phyloP scores from a whole-genome alignment of 64 coral and sea anemone species.

The Hydrozoanthus tunicans region DNA sequence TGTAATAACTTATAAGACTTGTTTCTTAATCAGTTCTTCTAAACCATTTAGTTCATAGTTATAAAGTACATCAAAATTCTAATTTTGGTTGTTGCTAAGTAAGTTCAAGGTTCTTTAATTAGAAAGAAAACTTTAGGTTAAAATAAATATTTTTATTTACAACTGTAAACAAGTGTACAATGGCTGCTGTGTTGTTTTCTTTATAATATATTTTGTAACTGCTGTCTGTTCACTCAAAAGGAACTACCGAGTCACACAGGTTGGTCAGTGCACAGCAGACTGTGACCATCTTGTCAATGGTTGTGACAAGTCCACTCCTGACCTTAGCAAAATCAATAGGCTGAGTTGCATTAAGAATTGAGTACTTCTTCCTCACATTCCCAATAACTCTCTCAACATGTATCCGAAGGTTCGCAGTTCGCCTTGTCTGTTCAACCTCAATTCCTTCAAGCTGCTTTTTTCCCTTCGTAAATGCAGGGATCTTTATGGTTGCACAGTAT shows the following conservation, averaged over 20 bases:
- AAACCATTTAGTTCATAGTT: not conserved
- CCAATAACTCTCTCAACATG: slow-evolving; percentile 58
- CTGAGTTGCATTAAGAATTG: slow-evolving; percentile 55
- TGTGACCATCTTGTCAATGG: slow-evolving; percentile 66
- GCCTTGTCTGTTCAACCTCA: slow-evolving; percentile 52
- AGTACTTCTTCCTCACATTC: slow-evolving; percentile 55
- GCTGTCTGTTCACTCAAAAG: slow-evolving; percentile 19
- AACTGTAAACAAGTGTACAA: slow-evolving; percentile 16
- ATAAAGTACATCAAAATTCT: slow-evolving; percentile 17
- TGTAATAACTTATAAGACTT: not conserved
- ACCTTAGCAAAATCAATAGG: slow-evolving; percentile 57
- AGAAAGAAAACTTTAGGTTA: slow-evolving; percentile 1
- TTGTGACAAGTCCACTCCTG: slow-evolving; percentile 46
- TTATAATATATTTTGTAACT: slow-evolving; percentile 15
- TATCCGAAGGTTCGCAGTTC: slow-evolving; percentile 21
- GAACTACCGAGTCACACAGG: slow-evolving; percentile 66
- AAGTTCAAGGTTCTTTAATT: not conserved
- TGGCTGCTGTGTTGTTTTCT: slow-evolving; percentile 24
- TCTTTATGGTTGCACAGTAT: slow-evolving; percentile 43
- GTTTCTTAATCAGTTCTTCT: not conserved
- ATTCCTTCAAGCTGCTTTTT: slow-evolving; percentile 48
- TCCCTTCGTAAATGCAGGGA: slow-evolving; percentile 63
- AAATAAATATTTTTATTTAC: slow-evolving; percentile 1
- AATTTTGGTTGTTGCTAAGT: slow-evolving; percentile 18
- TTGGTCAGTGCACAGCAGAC: slow-evolving; percentile 63